These are phyloP conservation scores for Gymnarchus niloticus DNA, from an alignment of 2,113 vertebrate species.

Conservation along the genomic window DNA sequence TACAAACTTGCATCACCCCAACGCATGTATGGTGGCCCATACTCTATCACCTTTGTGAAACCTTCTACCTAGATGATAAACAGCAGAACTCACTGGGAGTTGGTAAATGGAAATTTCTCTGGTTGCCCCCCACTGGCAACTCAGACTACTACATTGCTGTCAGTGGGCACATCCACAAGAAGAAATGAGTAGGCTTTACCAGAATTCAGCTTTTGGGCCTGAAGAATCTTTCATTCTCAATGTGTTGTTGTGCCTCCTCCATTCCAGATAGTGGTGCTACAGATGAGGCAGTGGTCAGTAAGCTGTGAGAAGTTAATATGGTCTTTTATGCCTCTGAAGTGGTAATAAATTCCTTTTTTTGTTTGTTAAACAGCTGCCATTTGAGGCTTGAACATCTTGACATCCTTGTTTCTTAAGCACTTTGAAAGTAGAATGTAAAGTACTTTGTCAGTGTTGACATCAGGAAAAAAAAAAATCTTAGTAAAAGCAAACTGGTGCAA, in stretches of 20 bases:
- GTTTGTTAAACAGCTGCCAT: slow-evolving; percentile 7
- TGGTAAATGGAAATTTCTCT: background rate
- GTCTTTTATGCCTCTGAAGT: background rate
- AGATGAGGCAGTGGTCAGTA: background rate
- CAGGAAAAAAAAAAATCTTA: slow-evolving; percentile 19
- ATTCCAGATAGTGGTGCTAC: background rate
- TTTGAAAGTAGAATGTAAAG: background rate
- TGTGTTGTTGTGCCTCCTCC: background rate
- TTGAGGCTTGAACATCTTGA: background rate
- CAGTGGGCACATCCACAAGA: background rate
- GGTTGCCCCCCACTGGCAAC: background rate
- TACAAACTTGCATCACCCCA: slow-evolving; percentile 14
- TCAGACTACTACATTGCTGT: background rate
- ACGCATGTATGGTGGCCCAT: background rate
- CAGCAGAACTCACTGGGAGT: background rate
- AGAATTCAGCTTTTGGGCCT: background rate
- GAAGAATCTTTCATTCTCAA: background rate
- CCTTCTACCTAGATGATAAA: background rate
- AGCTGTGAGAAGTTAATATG: background rate
- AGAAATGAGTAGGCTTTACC: background rate
- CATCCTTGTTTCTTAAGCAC: background rate
- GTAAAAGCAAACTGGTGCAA: slow-evolving; percentile 4
- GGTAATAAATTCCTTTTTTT: background rate
- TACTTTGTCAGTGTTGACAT: slow-evolving; percentile 4
- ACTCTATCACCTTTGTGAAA: background rate